Evolutionary conservation across 2,113 vertebrate genomes (phyloP).

Genomic region (Rhodinocichla rosea): DNA sequence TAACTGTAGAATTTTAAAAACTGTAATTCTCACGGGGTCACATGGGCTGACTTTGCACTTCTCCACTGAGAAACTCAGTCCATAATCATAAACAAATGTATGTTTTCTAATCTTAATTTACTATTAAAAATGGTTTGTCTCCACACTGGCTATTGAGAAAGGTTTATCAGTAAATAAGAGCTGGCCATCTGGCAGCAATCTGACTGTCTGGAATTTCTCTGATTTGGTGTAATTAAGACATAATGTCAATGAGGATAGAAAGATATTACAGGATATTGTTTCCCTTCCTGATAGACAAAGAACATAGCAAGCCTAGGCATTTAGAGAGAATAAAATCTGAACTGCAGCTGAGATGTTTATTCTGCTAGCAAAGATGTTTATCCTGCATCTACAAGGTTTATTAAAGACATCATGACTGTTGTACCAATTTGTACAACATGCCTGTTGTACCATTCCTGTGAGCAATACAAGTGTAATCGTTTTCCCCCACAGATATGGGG

Average conservation of each 20-base stretch:
- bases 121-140: slow-evolving; percentile 63
- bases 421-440: slow-evolving; percentile 25
- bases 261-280: slow-evolving; percentile 77
- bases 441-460: slow-evolving; percentile 35
- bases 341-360: slow-evolving; percentile 74
- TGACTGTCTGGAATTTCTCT: slow-evolving; percentile 71
- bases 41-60: slow-evolving; percentile 22
- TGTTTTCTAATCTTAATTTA: slow-evolving; percentile 42
- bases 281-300: slow-evolving; percentile 68
- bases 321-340: slow-evolving; percentile 72
- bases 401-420: slow-evolving; percentile 57
- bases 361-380: slow-evolving; percentile 66
- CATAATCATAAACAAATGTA: slow-evolving; percentile 16
- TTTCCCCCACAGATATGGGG: slow-evolving; percentile 39
- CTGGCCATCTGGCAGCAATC: slow-evolving; percentile 76
- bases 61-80: not conserved
- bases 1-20: not conserved
- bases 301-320: slow-evolving; percentile 71
- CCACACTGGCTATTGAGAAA: slow-evolving; percentile 68
- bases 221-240: slow-evolving; percentile 74
- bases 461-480: slow-evolving; percentile 40
- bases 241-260: slow-evolving; percentile 73
- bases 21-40: not conserved
- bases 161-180: slow-evolving; percentile 75
- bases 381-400: slow-evolving; percentile 63